Conservation (phyloP, 2,113 vertebrate genomes). For the Turdus rufiventris region DNA sequence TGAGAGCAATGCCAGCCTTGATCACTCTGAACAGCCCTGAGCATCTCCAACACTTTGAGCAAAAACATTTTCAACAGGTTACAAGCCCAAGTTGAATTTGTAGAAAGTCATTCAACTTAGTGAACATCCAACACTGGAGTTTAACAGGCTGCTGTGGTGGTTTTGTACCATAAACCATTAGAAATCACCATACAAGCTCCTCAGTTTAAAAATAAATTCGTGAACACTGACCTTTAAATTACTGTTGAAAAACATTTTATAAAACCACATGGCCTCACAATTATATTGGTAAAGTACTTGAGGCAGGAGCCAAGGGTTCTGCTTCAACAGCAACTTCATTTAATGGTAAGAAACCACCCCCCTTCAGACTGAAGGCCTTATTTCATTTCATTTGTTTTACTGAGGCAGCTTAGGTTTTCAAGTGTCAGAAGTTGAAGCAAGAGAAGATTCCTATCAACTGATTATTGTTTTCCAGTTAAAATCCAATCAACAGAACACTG, state of each 20-base stretch:
- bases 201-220: neutral
- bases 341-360: neutral
- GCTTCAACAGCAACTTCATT: neutral
- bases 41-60: neutral
- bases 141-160: neutral
- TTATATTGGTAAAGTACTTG: accelerated
- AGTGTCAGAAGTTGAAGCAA: accelerated
- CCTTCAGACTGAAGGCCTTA: neutral
- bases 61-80: accelerated
- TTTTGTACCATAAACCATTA: neutral
- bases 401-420: neutral
- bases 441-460: neutral
- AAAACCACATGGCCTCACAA: accelerated
- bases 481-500: neutral
- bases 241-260: neutral
- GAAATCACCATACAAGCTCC: accelerated
- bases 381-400: neutral
- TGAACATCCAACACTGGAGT: neutral
- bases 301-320: neutral
- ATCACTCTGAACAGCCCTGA: accelerated
- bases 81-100: neutral
- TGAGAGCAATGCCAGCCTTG: accelerated
- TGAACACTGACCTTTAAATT: neutral
- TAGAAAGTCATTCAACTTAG: neutral
- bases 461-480: conserved; percentile 10